Conservation (phyloP, 2,797 vertebrate genomes). For the Fratercula arctica region DNA sequence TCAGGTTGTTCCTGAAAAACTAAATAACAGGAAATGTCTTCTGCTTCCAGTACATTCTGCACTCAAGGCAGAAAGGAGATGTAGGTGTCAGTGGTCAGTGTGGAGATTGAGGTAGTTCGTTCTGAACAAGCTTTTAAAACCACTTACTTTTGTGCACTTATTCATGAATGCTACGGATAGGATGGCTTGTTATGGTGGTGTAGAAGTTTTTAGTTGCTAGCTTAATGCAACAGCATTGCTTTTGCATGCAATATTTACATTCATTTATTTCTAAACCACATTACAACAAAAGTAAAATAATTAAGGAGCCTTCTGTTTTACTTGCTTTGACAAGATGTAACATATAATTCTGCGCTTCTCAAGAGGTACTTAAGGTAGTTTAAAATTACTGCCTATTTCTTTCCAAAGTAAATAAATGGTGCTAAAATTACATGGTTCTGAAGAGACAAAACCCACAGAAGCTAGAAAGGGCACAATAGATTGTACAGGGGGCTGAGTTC, state of each 20-base stretch:
- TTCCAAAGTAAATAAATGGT: slow-evolving; percentile 43
- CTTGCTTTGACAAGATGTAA: background rate
- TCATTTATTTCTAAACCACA: background rate
- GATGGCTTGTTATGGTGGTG: background rate
- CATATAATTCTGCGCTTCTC: background rate
- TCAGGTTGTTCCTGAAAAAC: slow-evolving; percentile 22
- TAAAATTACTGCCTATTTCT: slow-evolving; percentile 5
- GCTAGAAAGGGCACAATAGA: background rate
- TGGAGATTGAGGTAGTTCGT: slow-evolving; percentile 40
- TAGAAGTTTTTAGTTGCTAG: background rate
- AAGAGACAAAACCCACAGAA: slow-evolving; percentile 31
- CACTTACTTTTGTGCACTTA: background rate
- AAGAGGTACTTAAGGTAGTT: slow-evolving; percentile 23
- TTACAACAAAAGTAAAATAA: background rate
- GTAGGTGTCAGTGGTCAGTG: slow-evolving; percentile 26
- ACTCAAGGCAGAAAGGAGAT: slow-evolving; percentile 12
- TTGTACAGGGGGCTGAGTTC: background rate
- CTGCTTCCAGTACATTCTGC: slow-evolving; percentile 22
- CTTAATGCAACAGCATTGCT: background rate
- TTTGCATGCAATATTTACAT: background rate
- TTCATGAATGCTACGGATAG: background rate
- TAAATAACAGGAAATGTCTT: slow-evolving; percentile 31
- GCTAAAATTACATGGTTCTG: background rate
- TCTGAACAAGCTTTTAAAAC: slow-evolving; percentile 5
- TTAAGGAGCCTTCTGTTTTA: background rate